These are phyloP conservation scores for Ichneumoninae sp. DNA, from an alignment of 2,888 invertebrate species.

Conservation along the genomic window DNA sequence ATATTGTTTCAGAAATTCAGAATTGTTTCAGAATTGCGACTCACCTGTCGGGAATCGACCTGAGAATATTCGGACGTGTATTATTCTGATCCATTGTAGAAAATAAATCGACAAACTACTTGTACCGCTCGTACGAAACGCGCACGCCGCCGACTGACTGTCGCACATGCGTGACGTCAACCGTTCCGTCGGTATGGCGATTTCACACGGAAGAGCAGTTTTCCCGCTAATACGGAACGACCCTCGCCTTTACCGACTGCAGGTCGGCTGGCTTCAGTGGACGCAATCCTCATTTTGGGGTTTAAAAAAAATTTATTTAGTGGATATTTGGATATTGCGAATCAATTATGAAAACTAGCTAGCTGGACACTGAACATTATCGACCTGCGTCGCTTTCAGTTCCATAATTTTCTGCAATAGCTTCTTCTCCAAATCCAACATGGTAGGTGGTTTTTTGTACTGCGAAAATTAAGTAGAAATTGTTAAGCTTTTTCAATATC, in stretches of 20 bases:
- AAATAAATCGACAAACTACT: slow-evolving; percentile 68
- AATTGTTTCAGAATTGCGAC: slow-evolving; percentile 45
- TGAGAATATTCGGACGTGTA: slow-evolving; percentile 71
- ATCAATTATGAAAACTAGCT: slow-evolving; percentile 72
- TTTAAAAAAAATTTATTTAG: slow-evolving; percentile 10
- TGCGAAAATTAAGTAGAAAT: slow-evolving; percentile 77
- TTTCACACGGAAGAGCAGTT: background rate
- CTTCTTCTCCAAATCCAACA: slow-evolving; percentile 89
- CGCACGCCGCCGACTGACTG: slow-evolving; percentile 55
- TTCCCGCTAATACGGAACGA: background rate
- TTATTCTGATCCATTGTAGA: slow-evolving; percentile 58
- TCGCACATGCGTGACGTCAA: slow-evolving; percentile 36
- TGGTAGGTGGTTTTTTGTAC: slow-evolving; percentile 91
- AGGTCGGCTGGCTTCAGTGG: background rate
- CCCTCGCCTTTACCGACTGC: slow-evolving; percentile 8
- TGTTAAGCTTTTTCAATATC: background rate
- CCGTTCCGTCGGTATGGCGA: slow-evolving; percentile 71
- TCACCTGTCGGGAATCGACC: slow-evolving; percentile 77
- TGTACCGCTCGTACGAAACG: slow-evolving; percentile 66
- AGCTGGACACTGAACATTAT: slow-evolving; percentile 81
- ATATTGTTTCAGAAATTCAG: background rate
- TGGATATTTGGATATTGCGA: background rate
- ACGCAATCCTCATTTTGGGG: background rate
- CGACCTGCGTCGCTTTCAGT: slow-evolving; percentile 77
- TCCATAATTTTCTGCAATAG: slow-evolving; percentile 78